Conservation (phyloP, 2,888 invertebrate genomes). For the Rhamphomyia laevipes region DNA sequence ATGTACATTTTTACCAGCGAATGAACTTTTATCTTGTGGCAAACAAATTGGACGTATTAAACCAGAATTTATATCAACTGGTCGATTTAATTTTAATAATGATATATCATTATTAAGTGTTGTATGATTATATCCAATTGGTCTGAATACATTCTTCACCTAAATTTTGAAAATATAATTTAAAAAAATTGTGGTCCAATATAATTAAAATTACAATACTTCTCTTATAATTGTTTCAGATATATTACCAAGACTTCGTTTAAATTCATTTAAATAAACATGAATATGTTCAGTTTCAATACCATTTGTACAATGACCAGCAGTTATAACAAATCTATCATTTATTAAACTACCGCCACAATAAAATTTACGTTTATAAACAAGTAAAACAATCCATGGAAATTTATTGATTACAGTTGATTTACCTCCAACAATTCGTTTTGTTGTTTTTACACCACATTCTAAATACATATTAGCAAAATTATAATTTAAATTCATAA, state of each 20-base stretch:
- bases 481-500: background rate
- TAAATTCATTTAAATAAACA: conserved; percentile 16
- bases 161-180: background rate
- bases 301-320: conserved; percentile 20
- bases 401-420: conserved; percentile 17
- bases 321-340: conserved; percentile 18
- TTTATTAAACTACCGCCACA: conserved; percentile 20
- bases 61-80: conserved; percentile 10
- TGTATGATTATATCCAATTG: conserved; percentile 1
- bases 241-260: background rate
- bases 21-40: conserved; percentile 6
- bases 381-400: conserved; percentile 20
- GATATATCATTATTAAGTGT: conserved; percentile 15
- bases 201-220: background rate
- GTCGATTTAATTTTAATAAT: conserved; percentile 10
- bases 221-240: background rate
- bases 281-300: conserved; percentile 15
- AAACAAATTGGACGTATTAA: conserved; percentile 16
- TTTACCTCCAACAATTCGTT: conserved; percentile 18
- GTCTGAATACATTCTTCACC: conserved; percentile 1
- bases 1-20: conserved; percentile 13
- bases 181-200: background rate
- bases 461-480: background rate
- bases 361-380: conserved; percentile 18
- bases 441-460: background rate